Evolutionary conservation across 2,113 vertebrate species (phyloP).

Genomic region (Pyxicephalus adspersus): DNA sequence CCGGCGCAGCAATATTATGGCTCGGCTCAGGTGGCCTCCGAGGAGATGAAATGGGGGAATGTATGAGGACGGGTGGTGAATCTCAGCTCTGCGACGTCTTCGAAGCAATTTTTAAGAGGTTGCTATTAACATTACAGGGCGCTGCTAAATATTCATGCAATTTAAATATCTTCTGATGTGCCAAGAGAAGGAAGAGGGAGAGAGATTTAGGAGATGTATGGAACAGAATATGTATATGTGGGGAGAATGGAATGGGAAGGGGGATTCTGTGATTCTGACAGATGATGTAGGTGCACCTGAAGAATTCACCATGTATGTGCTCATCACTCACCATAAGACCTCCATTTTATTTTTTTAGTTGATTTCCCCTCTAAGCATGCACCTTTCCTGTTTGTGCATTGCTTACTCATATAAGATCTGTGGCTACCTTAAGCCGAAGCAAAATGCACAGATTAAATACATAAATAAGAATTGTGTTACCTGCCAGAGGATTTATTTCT

Average conservation of each 20-base stretch:
- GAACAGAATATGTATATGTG: constrained; percentile 50
- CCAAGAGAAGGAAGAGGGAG: not conserved
- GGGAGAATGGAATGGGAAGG: not conserved
- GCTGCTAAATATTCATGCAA: constrained; percentile 56
- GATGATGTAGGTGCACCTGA: constrained; percentile 28
- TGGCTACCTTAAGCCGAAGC: too few species aligned
- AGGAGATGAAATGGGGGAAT: constrained; percentile 37
- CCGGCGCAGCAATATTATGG: not conserved
- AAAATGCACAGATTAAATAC: too few species aligned
- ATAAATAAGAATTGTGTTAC: too few species aligned
- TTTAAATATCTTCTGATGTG: constrained; percentile 53
- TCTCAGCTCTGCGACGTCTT: constrained; percentile 19
- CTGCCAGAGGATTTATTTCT: too few species aligned
- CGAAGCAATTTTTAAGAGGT: constrained; percentile 51
- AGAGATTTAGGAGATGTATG: constrained; percentile 34
- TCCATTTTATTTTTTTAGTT: too few species aligned
- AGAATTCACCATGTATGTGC: not conserved
- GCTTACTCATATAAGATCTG: too few species aligned
- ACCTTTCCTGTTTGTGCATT: too few species aligned
- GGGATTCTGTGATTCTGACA: not conserved
- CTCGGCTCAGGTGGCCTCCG: not conserved
- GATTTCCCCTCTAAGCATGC: too few species aligned
- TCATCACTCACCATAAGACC: too few species aligned
- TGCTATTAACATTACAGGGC: constrained; percentile 55
- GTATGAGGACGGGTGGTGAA: constrained; percentile 31